Base-by-base conservation (phyloP, 2,888 invertebrate genomes). In the Ctenicera cuprea region DNA sequence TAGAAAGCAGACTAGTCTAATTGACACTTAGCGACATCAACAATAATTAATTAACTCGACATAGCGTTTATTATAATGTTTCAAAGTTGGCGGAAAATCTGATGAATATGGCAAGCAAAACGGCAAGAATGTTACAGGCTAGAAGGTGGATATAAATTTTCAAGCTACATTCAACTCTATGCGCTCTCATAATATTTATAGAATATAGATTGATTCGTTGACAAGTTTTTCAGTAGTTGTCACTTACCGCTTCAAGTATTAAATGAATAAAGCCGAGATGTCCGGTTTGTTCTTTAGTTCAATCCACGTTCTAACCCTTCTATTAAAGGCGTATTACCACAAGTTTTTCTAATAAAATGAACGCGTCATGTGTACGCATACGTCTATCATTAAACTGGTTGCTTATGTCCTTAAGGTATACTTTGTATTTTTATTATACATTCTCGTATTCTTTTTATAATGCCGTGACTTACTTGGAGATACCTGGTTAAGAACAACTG, bases 191-290 rank as follows among this genome's bases (percentile, higher is more conserved):
- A 79, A 82, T 84, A 84, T 84, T 84, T 82, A 84, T 84, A 82
- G 83, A 84, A 84, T 84, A 84, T 83, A 82, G 83, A 85, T 85
- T 83, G 83, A 84, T 82, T 83, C 82, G 84, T 84, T 84, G 83
- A 84, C 84, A 76, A 82, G 80, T 85, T 85, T 84, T 84, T 85
- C 66, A 75, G 37, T 54, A 50, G 69, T 80, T 78, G 79, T 81
- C 82, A 82, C 82, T 78, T 80, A 80, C 77, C 76, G 80, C 76
- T 80, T 77, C 74, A 69, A 77, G 72, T 75, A 77, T 76, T 78
- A 79, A 79, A 77, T 76, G 79, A 67, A 52, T 37, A 18, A 50
- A 54, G 48, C 70, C 59, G 52, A 82, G 78, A 80, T 80, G 81
- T 80, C 75, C 76, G 75, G 73, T 81, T 76, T 79, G 79, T 82